Percentiles rank a stretch among this genome's conserved stretches.
These are phyloP conservation scores for Xiphophorus maculatus DNA, from an alignment of 2,113 vertebrate species.

Conservation along the genomic window DNA sequence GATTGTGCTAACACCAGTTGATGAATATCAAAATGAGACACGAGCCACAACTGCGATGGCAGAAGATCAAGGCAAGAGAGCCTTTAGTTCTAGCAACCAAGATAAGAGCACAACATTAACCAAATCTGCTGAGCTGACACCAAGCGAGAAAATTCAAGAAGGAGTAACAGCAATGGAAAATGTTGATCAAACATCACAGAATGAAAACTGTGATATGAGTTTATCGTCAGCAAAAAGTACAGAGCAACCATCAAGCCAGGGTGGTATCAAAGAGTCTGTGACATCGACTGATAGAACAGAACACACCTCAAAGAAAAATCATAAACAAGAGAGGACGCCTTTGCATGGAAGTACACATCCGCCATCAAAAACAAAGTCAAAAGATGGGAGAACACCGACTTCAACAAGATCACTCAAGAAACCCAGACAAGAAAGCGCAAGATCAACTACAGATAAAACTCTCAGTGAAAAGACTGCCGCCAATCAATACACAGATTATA, in stretches of 20 bases:
- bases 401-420: not conserved
- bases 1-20: not conserved
- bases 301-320: not conserved
- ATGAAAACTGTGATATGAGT: not conserved
- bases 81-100: not conserved
- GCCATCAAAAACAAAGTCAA: not conserved
- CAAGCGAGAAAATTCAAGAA: not conserved
- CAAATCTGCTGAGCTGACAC: not conserved
- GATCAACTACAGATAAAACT: not conserved
- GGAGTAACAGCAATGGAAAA: not conserved
- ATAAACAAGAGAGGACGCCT: not conserved
- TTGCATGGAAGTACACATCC: not conserved
- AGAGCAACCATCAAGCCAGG: not conserved
- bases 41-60: too few relatives aligned
- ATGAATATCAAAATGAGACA: not conserved
- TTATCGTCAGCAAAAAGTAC: not conserved
- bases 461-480: too few relatives aligned
- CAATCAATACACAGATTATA: not conserved
- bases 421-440: not conserved
- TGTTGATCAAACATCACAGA: not conserved
- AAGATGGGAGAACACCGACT: slow-evolving; percentile 7
- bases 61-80: not conserved
- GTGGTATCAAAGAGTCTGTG: not conserved
- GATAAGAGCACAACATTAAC: too few relatives aligned
- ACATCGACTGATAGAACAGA: not conserved